These are phyloP conservation scores for Neodiprion virginianus DNA, from an alignment of 1,140 invertebrate species.

Conservation along the genomic window DNA sequence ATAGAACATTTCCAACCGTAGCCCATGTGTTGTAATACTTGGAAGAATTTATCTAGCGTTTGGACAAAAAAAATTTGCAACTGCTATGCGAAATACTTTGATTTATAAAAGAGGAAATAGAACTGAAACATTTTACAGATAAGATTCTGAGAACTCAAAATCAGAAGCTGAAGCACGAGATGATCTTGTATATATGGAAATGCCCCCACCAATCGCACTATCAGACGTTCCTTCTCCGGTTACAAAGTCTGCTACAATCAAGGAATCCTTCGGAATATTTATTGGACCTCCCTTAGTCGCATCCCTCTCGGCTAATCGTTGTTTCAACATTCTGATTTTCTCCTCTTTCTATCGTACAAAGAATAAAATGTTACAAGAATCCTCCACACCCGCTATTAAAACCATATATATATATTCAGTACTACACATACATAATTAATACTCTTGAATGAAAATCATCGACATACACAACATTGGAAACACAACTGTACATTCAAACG, in stretches of 20 bases:
- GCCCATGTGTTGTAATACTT: neutral
- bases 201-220: conserved; percentile 74
- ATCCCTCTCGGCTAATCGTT: conserved; percentile 80
- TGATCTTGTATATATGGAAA: conserved; percentile 77
- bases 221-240: conserved; percentile 80
- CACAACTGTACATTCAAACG: conserved; percentile 1
- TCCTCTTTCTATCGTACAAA: conserved; percentile 81
- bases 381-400: neutral
- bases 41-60: conserved; percentile 12
- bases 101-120: neutral
- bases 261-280: conserved; percentile 55
- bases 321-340: conserved; percentile 80
- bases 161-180: conserved; percentile 81
- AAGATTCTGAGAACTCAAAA: conserved; percentile 87
- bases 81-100: neutral
- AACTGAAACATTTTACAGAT: conserved; percentile 67
- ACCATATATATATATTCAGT: too few species aligned
- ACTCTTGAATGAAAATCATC: neutral
- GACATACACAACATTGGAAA: conserved; percentile 10
- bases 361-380: neutral
- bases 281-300: conserved; percentile 50
- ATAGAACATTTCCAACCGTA: conserved; percentile 6
- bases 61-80: conserved; percentile 13
- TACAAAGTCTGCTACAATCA: conserved; percentile 74
- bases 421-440: too few species aligned